These are phyloP conservation scores for Styela clava DNA, from an alignment of 23 tunicate species.

Conservation along the genomic window DNA sequence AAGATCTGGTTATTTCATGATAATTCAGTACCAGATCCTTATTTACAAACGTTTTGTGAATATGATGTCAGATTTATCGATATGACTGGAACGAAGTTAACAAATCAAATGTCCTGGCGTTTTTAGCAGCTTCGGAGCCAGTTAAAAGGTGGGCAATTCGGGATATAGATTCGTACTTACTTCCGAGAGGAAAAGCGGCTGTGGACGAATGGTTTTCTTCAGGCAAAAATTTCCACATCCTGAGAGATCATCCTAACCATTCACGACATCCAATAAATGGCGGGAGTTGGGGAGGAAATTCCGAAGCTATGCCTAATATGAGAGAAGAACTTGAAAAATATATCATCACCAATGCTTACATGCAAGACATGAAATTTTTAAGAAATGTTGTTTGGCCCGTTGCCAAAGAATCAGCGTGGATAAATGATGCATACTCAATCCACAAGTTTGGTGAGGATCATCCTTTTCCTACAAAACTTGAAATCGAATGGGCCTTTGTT, in stretches of 20 bases:
- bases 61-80: constrained; percentile 8
- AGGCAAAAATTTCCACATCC: constrained; percentile 16
- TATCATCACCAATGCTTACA: not conserved
- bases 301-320: constrained; percentile 14
- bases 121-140: constrained; percentile 16
- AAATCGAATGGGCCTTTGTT: not conserved
- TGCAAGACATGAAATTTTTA: constrained; percentile 12
- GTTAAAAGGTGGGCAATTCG: constrained; percentile 8
- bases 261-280: constrained; percentile 13
- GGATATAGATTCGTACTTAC: constrained; percentile 6
- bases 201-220: constrained; percentile 10
- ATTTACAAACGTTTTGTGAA: not conserved
- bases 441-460: constrained; percentile 16
- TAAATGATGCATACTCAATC: constrained; percentile 4
- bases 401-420: constrained; percentile 11
- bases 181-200: constrained; percentile 17
- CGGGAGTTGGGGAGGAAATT: constrained; percentile 17
- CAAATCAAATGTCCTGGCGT: constrained; percentile 21
- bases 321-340: not conserved
- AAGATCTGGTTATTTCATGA: constrained; percentile 8
- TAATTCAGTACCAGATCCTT: constrained; percentile 9
- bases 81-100: constrained; percentile 4
- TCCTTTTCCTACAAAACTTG: not conserved
- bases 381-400: constrained; percentile 4
- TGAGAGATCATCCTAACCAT: constrained; percentile 23